A percentile compares a stretch with the other conserved stretches of the same genome.
Evolutionary conservation across 2,113 vertebrate genomes (phyloP).

Genomic region (Malurus cyaneus): DNA sequence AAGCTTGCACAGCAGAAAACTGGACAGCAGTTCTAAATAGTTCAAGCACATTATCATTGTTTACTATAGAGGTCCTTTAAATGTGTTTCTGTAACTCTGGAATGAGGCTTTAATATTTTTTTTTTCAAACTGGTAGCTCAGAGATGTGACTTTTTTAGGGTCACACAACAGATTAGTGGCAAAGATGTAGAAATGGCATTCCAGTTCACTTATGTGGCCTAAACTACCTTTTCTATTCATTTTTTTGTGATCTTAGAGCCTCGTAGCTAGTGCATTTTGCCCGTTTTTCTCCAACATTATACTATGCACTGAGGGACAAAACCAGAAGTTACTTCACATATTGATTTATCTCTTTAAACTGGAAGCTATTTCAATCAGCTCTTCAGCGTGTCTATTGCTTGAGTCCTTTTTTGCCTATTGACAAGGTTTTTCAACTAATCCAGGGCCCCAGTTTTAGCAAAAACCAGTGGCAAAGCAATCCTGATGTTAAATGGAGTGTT

Average conservation of each 20-base stretch:
- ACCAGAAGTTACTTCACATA: not conserved
- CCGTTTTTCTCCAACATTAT: not conserved
- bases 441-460: not conserved
- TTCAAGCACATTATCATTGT: not conserved
- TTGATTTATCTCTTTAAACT: not conserved
- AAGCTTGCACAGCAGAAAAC: not conserved
- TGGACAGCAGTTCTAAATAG: not conserved
- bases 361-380: not conserved
- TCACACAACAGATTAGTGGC: not conserved
- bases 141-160: not conserved
- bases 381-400: not conserved
- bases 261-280: not conserved
- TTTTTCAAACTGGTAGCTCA: not conserved
- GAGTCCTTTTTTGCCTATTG: not conserved
- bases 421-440: not conserved
- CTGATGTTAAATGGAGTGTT: not conserved
- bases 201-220: not conserved
- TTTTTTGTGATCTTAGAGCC: not conserved
- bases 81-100: not conserved
- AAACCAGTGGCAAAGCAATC: not conserved
- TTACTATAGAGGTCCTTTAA: not conserved
- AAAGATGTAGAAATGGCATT: not conserved
- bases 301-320: not conserved
- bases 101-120: not conserved
- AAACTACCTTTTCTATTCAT: not conserved